These are phyloP conservation scores for Dastarcus helophoroides DNA, from an alignment of 2,888 invertebrate species.

Conservation along the genomic window DNA sequence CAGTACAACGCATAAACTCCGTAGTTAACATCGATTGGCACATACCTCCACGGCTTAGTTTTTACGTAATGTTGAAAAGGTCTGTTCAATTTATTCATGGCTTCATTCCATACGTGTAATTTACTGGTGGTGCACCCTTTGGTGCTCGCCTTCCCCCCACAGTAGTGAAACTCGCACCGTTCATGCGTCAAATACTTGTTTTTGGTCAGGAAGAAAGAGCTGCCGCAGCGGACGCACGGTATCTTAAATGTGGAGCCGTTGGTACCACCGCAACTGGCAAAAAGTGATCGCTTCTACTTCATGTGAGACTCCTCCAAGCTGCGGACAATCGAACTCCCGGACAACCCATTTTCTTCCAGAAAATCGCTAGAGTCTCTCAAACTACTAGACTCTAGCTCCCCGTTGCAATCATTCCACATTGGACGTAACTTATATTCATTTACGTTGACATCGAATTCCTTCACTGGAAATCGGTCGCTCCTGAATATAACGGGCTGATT, in stretches of 20 bases:
- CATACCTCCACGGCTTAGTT: slow-evolving; percentile 17
- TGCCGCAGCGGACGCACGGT: slow-evolving; percentile 60
- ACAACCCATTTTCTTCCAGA: slow-evolving; percentile 8
- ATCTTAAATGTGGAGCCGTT: slow-evolving; percentile 1
- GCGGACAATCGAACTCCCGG: background rate
- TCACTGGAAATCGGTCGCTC: background rate
- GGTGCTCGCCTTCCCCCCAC: slow-evolving; percentile 35
- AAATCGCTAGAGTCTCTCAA: slow-evolving; percentile 34
- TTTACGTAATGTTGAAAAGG: slow-evolving; percentile 40
- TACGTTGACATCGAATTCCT: slow-evolving; percentile 52
- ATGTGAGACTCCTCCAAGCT: background rate
- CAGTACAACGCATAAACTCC: slow-evolving; percentile 81
- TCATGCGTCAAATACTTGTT: slow-evolving; percentile 64
- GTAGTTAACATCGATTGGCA: slow-evolving; percentile 38
- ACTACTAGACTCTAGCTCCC: slow-evolving; percentile 35
- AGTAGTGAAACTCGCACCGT: slow-evolving; percentile 78
- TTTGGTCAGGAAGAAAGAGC: slow-evolving; percentile 56
- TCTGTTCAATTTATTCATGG: slow-evolving; percentile 58
- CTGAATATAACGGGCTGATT: slow-evolving; percentile 1
- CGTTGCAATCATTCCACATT: no score
- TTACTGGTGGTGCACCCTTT: slow-evolving; percentile 54
- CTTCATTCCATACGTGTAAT: slow-evolving; percentile 70
- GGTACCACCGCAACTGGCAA: background rate
- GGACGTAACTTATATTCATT: slow-evolving; percentile 42
- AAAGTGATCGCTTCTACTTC: background rate